phyloP scores from a whole-genome alignment of 2,888 invertebrate species.

The Tanypteryx hageni region DNA sequence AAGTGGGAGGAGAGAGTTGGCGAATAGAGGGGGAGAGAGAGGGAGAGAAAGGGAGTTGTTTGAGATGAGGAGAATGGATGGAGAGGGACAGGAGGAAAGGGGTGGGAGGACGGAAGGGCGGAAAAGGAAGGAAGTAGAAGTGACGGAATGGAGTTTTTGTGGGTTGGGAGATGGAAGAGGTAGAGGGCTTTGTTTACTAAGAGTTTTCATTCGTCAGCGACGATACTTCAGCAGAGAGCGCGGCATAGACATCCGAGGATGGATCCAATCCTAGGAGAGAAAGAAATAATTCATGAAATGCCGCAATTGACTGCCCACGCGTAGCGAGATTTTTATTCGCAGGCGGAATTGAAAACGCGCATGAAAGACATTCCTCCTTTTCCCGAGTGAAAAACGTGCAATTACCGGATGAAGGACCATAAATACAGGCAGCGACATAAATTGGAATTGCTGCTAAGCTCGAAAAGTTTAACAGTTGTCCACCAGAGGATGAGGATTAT shows the following conservation, averaged over 20 bases:
- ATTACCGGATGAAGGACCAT: not conserved
- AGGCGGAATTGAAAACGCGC: constrained; percentile 10
- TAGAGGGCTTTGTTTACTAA: not conserved
- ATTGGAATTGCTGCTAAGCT: not conserved
- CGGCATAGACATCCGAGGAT: not conserved
- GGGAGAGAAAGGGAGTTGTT: no score
- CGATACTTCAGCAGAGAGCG: not conserved
- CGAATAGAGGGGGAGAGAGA: not conserved
- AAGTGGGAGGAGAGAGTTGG: not conserved
- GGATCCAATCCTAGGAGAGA: not conserved
- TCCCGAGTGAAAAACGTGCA: not conserved
- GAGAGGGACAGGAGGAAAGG: not conserved
- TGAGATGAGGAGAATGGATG: not conserved
- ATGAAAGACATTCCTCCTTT: not conserved
- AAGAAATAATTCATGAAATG: constrained; percentile 20
- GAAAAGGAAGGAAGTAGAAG: not conserved
- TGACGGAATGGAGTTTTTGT: not conserved
- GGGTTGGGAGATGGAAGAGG: not conserved
- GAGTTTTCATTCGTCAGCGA: constrained; percentile 23
- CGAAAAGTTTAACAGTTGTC: constrained; percentile 13
- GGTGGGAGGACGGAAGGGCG: not conserved
- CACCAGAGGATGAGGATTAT: not conserved
- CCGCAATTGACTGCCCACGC: constrained; percentile 26
- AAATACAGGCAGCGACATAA: not conserved
- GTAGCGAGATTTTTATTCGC: not conserved